Base-by-base conservation (phyloP, 2,797 vertebrate genomes). In the Danio tinwini region DNA sequence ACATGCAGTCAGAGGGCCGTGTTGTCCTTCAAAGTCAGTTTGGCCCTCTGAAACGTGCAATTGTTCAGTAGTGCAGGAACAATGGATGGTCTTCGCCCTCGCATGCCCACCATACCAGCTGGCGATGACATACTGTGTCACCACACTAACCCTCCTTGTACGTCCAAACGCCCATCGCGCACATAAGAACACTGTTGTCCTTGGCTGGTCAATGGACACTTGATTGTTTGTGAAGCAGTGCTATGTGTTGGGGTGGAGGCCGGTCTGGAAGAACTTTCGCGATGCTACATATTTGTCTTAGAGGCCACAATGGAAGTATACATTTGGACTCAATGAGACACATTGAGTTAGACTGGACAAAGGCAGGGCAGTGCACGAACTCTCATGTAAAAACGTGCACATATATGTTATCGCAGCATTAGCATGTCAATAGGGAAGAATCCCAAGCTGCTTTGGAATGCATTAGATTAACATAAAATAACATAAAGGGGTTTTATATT, bases 101-200 rank as follows among this genome's bases (percentile, higher is more conserved):
- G 92, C 73, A 94, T 93, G 90, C 91, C 91, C 92, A 88, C 92
- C 91, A 93, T 94, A 92, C 93, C 93, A 93, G 93, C 93, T 94
- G 93, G 92, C 89, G 90, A 92, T 92, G 91, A 93, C 91, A 88
- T 88, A 90, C 88, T 86, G 88, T 87, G 87, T 89, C 86, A 83
- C 88, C 85, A 87, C 83, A 81, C 81, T 71, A 76, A 76, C 76
- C 76, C 75, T 67, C 82, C 84, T 73, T 65, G 84, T 61, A 84
- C 78, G 77, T 77, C 81, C 78, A 77, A 72, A 83, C 81, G 69
- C 68, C 80, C 79, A 78, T 65, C 50, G 49, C 37, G 11, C 74
- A 80, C 71, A 88, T 82, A 86, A 86, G 70, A 80, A 74, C 17
- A 45, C 83, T 52, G 85, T 85, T 86, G 87, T 88, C 85, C 84